phyloP scores from a whole-genome alignment of 2,113 vertebrate genomes.

The Myotis lucifugus region DNA sequence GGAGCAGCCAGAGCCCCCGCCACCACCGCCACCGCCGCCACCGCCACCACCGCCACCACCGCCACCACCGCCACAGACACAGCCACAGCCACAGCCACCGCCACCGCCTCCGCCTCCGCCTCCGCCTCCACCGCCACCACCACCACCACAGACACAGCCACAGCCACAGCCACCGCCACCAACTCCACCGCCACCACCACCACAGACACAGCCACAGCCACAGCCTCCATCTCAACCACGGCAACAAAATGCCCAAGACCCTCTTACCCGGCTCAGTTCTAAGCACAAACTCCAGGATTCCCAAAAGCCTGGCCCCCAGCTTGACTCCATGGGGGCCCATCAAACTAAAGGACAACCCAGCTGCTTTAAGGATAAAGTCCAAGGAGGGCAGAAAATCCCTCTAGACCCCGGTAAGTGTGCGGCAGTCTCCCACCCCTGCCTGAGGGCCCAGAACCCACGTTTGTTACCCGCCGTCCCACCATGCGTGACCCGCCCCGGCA shows the following conservation, averaged over 20 bases:
- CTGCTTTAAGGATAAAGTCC: background rate
- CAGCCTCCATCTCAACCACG: background rate
- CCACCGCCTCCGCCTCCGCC: no score
- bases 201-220: fast-evolving
- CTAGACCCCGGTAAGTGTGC: background rate
- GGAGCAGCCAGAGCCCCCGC: background rate
- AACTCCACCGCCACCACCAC: fast-evolving
- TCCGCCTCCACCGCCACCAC: no score
- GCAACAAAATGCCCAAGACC: background rate
- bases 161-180: background rate
- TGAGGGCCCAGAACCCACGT: background rate
- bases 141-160: no score
- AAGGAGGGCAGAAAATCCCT: background rate
- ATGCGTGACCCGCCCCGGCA: background rate
- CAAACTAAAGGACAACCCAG: background rate
- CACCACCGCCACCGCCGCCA: background rate
- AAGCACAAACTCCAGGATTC: background rate
- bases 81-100: no score
- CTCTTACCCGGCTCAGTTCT: background rate
- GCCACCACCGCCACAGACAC: background rate
- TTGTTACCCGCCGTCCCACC: no score
- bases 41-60: fast-evolving
- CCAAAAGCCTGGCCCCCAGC: background rate
- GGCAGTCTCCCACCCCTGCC: no score
- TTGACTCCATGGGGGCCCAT: background rate